Evolutionary conservation across 1,140 invertebrate genomes (phyloP), one percentile per base, ranked within the genome.

Genomic region (Geopemphigus sp.): DNA sequence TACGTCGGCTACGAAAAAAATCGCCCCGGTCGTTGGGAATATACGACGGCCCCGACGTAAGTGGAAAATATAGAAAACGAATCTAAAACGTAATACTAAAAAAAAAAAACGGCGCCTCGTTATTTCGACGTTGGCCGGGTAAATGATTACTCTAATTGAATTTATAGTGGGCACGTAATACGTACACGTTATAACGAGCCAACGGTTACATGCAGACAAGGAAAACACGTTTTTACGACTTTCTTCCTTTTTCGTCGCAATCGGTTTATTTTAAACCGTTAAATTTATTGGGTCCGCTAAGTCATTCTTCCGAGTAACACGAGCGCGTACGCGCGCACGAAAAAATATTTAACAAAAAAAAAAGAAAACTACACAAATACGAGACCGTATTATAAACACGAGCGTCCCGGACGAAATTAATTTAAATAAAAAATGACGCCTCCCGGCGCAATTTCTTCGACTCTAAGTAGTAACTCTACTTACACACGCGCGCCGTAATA

Each of bases 71-170:
- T 50, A 50, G 14, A 54, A 72, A 72, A 54, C 47, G 47, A 29
- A 72, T 24, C 14, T 39, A 39, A n/a, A n/a, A 39, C 32, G 32
- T 8, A 68, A 72, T 39, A n/a, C n/a, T n/a, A n/a, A n/a, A n/a
- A n/a, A n/a, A n/a, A n/a, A n/a, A n/a, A 24, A 54, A 14, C 47
- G 39, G 10, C 8, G 50, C 24, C 47, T 53, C 54, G 68, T 72
- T 72, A 53, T 72, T 72, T 72, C 22, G 22, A 68, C 50, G 66
- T 24, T 26, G 66, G 47, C 22, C 17, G 68, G 50, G 26, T 72
- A 72, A 72, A 72, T 54, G 68, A 72, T 72, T 72, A 54, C 1
- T n/a, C 68, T 54, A 72, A 72, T 72, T 54, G 68, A 54, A 72
- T 72, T 72, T 72, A 72, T 72, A 72, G 66, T 26, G 22, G 66